These are phyloP conservation scores for Mycteria americana DNA, from an alignment of 2,797 vertebrate species.

Conservation along the genomic window DNA sequence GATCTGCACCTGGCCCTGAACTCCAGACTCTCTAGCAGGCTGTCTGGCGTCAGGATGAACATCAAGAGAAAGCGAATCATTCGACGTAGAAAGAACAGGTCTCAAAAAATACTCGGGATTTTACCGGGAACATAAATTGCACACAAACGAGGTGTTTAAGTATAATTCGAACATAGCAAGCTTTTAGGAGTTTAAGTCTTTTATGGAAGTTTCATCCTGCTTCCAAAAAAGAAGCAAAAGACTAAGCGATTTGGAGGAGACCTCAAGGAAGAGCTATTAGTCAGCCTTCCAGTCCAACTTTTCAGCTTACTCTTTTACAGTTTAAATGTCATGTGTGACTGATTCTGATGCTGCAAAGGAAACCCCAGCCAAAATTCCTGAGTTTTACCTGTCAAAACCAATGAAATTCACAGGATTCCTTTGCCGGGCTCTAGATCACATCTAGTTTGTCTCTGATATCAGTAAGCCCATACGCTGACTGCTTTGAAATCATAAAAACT, in stretches of 20 bases:
- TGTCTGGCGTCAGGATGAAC: fast-evolving
- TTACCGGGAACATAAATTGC: background rate
- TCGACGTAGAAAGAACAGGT: background rate
- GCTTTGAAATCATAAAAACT: background rate
- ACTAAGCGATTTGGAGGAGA: background rate
- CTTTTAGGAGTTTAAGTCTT: background rate
- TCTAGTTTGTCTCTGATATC: background rate
- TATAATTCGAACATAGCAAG: background rate
- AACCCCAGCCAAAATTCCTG: background rate
- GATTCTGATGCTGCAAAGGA: background rate
- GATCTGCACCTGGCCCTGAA: background rate
- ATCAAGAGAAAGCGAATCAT: background rate
- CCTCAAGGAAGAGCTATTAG: background rate
- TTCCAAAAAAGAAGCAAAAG: background rate
- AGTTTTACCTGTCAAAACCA: background rate
- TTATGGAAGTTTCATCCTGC: background rate
- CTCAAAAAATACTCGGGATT: background rate
- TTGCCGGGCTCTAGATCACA: background rate
- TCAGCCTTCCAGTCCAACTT: background rate
- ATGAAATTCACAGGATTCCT: background rate
- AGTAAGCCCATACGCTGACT: background rate
- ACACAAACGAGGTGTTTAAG: background rate
- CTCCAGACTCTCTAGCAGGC: background rate
- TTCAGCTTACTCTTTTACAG: background rate
- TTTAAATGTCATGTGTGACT: background rate